These are phyloP conservation scores for Pteronotus mesoamericanus DNA, from an alignment of 2,797 vertebrate species.

Conservation along the genomic window DNA sequence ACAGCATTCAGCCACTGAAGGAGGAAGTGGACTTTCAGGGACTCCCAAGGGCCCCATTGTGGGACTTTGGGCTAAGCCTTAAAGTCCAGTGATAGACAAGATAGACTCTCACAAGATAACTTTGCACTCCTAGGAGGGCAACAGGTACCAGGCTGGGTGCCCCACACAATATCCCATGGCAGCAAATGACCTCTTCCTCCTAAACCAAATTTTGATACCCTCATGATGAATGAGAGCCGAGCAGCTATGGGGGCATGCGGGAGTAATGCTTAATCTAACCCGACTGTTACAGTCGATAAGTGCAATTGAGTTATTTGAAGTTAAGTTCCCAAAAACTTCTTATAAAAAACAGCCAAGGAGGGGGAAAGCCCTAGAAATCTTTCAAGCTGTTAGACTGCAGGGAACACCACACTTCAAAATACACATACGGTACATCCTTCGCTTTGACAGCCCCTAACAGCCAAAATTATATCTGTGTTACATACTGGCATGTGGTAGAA, in stretches of 20 bases:
- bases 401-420: slow-evolving; percentile 64
- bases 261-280: background rate
- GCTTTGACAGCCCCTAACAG: slow-evolving; percentile 60
- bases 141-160: background rate
- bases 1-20: background rate
- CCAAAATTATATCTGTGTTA: slow-evolving; percentile 67
- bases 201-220: background rate
- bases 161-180: background rate
- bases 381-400: slow-evolving; percentile 62
- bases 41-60: background rate
- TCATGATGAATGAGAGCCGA: background rate
- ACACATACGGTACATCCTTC: slow-evolving; percentile 57
- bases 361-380: slow-evolving; percentile 51
- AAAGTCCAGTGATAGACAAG: background rate
- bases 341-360: slow-evolving; percentile 26
- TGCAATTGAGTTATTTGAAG: slow-evolving; percentile 17
- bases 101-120: background rate
- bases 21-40: background rate
- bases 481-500: slow-evolving; percentile 56
- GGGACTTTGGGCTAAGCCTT: background rate
- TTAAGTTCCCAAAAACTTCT: slow-evolving; percentile 26
- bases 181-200: background rate
- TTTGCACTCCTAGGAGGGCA: background rate
- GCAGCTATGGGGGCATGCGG: background rate
- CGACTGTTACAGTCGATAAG: background rate